Evolutionary conservation across 2,113 vertebrate species (phyloP).

Genomic region (Gymnarchus niloticus): DNA sequence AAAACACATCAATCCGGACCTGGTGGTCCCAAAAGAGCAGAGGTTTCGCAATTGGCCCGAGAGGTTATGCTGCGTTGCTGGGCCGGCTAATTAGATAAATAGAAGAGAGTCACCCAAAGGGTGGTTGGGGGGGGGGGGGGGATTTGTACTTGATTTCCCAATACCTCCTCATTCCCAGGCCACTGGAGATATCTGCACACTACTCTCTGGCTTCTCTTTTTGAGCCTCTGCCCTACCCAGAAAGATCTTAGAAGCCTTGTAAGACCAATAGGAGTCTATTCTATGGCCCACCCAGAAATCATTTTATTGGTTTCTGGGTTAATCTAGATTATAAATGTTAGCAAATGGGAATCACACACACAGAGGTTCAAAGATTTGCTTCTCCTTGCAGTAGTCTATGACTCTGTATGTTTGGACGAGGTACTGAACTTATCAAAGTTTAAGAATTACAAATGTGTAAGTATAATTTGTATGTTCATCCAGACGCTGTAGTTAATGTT

Average conservation of each 20-base stretch:
- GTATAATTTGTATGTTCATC: background rate
- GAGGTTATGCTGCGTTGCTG: constrained; percentile 5
- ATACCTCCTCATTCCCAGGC: background rate
- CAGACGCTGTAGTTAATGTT: background rate
- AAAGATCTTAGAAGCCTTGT: background rate
- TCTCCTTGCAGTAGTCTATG: background rate
- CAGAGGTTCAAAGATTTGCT: background rate
- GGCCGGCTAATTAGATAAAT: constrained; percentile 9
- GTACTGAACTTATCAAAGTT: background rate
- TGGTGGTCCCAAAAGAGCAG: background rate
- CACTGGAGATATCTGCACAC: background rate
- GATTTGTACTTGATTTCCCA: background rate
- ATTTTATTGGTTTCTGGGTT: background rate
- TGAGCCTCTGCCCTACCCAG: background rate
- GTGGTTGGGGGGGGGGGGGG: background rate
- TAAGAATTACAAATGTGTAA: background rate
- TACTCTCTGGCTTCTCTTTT: background rate
- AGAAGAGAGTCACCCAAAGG: background rate
- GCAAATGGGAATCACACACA: background rate
- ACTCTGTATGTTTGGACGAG: background rate
- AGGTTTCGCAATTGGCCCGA: background rate
- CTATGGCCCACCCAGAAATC: background rate
- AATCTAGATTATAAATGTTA: background rate
- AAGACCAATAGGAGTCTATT: background rate
- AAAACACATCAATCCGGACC: constrained; percentile 1